Conservation (phyloP, 2,797 vertebrate genomes). For the Bradypodion pumilum region DNA sequence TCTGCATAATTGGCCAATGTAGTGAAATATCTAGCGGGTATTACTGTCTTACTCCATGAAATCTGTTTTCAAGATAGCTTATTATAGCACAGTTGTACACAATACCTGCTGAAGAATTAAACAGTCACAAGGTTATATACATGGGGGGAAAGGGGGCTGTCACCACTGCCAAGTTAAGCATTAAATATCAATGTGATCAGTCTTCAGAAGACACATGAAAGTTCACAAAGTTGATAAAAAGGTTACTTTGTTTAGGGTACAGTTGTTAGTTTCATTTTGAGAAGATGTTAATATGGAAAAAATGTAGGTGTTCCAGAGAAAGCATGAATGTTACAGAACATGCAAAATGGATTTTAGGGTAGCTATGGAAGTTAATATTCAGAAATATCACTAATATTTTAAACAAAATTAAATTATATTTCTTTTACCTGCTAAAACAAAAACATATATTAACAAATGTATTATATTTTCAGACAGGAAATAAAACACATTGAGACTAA, state of each 20-base stretch:
- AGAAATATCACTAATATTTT: slow-evolving; percentile 71
- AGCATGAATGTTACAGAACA: slow-evolving; percentile 77
- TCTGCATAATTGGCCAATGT: not conserved
- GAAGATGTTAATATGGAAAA: slow-evolving; percentile 73
- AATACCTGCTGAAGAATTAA: slow-evolving; percentile 63
- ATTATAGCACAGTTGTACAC: slow-evolving; percentile 25
- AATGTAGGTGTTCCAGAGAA: slow-evolving; percentile 57
- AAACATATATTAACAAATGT: slow-evolving; percentile 84
- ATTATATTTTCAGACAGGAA: slow-evolving; percentile 72
- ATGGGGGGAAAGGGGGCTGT: slow-evolving; percentile 60
- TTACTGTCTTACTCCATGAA: not conserved
- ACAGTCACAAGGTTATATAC: slow-evolving; percentile 52
- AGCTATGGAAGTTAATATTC: slow-evolving; percentile 73
- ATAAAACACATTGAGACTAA: slow-evolving; percentile 71
- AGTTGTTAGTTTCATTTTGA: slow-evolving; percentile 79
- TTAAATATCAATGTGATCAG: slow-evolving; percentile 63
- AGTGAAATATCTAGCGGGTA: not conserved
- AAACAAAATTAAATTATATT: slow-evolving; percentile 75
- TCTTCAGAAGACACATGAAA: slow-evolving; percentile 70
- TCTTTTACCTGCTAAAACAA: slow-evolving; percentile 96
- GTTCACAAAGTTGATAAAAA: slow-evolving; percentile 67
- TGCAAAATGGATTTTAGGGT: slow-evolving; percentile 77
- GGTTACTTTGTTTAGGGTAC: slow-evolving; percentile 62
- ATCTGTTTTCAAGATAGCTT: not conserved
- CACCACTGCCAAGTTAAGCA: slow-evolving; percentile 83